These are phyloP conservation scores for Scaptomyza pallida DNA, from an alignment of 1,140 invertebrate species.

Conservation along the genomic window DNA sequence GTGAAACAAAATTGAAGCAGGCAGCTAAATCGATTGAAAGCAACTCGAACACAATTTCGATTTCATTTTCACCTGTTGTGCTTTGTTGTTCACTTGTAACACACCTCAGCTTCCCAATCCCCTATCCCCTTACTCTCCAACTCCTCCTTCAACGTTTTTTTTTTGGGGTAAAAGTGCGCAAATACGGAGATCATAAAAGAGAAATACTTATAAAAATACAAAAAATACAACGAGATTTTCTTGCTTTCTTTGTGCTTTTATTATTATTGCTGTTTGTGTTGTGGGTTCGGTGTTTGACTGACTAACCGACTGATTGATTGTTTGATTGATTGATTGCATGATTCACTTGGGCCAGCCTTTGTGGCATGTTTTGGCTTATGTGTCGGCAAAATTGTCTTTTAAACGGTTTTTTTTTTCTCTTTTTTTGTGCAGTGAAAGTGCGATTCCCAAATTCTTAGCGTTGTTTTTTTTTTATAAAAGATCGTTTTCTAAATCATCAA, in stretches of 20 bases:
- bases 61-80: constrained; percentile 78
- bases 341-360: constrained; percentile 8
- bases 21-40: constrained; percentile 41
- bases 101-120: no score
- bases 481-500: no score
- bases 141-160: no score
- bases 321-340: constrained; percentile 29
- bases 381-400: constrained; percentile 26
- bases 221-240: constrained; percentile 6
- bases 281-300: constrained; percentile 51
- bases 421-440: constrained; percentile 48
- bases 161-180: constrained; percentile 68
- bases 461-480: background rate
- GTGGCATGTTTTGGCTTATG: background rate
- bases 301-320: constrained; percentile 20
- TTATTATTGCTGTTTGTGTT: constrained; percentile 51
- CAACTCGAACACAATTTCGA: constrained; percentile 56
- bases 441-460: background rate
- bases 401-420: constrained; percentile 7
- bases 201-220: constrained; percentile 36
- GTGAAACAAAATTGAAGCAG: background rate
- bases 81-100: background rate
- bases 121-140: no score
- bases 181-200: constrained; percentile 54
- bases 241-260: constrained; percentile 13